Percentiles rank a stretch among this genome's conserved stretches.
These are phyloP conservation scores for Aleiodes leptofemur DNA, from an alignment of 2,888 invertebrate species.

Conservation along the genomic window DNA sequence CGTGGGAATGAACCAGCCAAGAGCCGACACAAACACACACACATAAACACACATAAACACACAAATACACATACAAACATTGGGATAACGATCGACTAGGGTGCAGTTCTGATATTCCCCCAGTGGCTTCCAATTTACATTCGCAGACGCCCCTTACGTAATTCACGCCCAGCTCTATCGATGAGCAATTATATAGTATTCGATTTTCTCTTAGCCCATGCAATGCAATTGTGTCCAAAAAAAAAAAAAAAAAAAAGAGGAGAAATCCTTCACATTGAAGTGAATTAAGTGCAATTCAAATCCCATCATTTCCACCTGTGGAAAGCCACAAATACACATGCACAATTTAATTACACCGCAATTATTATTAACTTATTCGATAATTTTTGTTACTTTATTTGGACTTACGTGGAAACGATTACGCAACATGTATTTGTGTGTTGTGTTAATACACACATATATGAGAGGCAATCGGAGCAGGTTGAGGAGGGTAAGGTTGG, in stretches of 20 bases:
- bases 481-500: slow-evolving; percentile 38
- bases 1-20: slow-evolving; percentile 50
- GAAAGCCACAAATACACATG: too few species aligned
- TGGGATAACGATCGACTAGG: slow-evolving; percentile 48
- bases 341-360: too few species aligned
- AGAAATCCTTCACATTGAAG: too few species aligned
- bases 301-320: too few species aligned
- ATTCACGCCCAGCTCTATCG: slow-evolving; percentile 39
- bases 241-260: neutral
- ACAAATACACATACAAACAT: neutral
- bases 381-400: neutral
- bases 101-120: slow-evolving; percentile 43
- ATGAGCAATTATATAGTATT: slow-evolving; percentile 22
- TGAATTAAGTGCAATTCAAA: too few species aligned
- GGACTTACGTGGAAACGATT: slow-evolving; percentile 26
- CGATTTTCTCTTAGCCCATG: neutral
- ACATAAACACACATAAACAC: neutral
- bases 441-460: slow-evolving; percentile 4
- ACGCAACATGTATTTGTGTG: slow-evolving; percentile 30
- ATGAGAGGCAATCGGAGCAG: slow-evolving; percentile 24
- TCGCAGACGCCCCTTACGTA: slow-evolving; percentile 50
- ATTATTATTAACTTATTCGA: neutral
- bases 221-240: neutral
- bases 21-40: neutral
- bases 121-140: slow-evolving; percentile 49